phyloP scores from a whole-genome alignment of 2,888 invertebrate species.

The Cephus pulcher region DNA sequence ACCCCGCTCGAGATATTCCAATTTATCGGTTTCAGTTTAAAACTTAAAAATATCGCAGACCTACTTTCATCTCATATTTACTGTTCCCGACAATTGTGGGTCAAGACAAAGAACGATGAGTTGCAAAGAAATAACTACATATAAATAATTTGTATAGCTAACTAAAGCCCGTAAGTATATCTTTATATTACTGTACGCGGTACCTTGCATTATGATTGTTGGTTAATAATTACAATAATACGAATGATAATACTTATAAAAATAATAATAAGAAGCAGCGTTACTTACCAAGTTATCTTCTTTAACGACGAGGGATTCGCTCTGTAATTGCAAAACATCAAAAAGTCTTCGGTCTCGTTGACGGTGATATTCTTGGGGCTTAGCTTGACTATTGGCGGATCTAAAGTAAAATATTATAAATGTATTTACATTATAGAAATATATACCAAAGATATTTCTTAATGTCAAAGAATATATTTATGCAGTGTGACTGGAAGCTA shows the following conservation, averaged over 20 bases:
- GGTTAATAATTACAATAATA: too few species aligned
- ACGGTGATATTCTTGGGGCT: conserved; percentile 81
- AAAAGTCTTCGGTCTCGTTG: conserved; percentile 80
- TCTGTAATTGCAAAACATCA: conserved; percentile 84
- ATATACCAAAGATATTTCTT: too few species aligned
- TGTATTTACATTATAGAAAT: background rate
- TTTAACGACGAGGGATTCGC: conserved; percentile 87
- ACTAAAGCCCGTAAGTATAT: too few species aligned
- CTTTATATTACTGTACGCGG: too few species aligned
- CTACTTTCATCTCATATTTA: background rate
- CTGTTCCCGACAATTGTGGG: background rate
- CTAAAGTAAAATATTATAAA: conserved; percentile 68
- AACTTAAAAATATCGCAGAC: background rate
- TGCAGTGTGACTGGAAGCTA: background rate
- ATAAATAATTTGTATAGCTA: too few species aligned
- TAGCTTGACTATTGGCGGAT: conserved; percentile 86
- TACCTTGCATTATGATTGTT: too few species aligned
- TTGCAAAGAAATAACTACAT: background rate
- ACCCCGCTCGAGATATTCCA: background rate
- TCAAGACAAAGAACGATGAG: background rate
- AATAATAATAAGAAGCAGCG: conserved; percentile 20
- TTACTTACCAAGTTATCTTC: conserved; percentile 81
- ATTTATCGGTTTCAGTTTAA: background rate
- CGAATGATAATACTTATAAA: background rate
- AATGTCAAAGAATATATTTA: background rate